Conservation (phyloP, 2,888 invertebrate species). For the Stenchaetothrips biformis region DNA sequence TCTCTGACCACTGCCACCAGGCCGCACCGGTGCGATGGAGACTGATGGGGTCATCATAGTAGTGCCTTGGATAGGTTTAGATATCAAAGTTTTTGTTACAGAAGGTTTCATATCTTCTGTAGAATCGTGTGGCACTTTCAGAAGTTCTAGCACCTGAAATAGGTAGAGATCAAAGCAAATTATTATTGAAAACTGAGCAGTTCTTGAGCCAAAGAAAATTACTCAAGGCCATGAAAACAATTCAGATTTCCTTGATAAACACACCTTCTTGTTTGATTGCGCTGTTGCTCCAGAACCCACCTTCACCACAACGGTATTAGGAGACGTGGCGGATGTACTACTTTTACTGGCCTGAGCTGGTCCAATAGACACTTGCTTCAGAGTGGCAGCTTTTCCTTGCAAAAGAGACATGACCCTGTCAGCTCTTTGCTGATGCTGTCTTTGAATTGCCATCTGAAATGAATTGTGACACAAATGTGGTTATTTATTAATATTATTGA, state of each 20-base stretch:
- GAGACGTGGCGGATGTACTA: slow-evolving; percentile 34
- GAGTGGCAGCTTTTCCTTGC: slow-evolving; percentile 47
- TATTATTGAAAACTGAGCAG: slow-evolving; percentile 10
- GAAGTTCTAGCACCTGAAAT: slow-evolving; percentile 41
- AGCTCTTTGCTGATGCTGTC: slow-evolving; percentile 58
- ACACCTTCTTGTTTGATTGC: slow-evolving; percentile 36
- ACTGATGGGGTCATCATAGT: slow-evolving; percentile 52
- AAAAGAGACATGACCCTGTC: slow-evolving; percentile 67
- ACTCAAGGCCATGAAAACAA: slow-evolving; percentile 7
- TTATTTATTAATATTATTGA: background rate
- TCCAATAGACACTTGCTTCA: slow-evolving; percentile 37
- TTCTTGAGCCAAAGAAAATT: background rate
- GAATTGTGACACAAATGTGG: background rate
- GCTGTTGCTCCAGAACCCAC: slow-evolving; percentile 39
- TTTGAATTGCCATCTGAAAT: slow-evolving; percentile 65
- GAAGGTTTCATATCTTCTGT: slow-evolving; percentile 34
- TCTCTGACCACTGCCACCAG: slow-evolving; percentile 36
- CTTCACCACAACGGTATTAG: slow-evolving; percentile 40
- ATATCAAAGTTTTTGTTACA: slow-evolving; percentile 29
- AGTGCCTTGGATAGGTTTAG: slow-evolving; percentile 34
- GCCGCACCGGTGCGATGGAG: slow-evolving; percentile 48
- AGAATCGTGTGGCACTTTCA: slow-evolving; percentile 37
- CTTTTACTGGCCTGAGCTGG: slow-evolving; percentile 31
- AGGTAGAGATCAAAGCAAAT: background rate
- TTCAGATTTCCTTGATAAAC: background rate